A percentile compares a stretch with the other conserved stretches of the same genome.
These are phyloP conservation scores for Dolichomitus sp. DNA, from an alignment of 2,888 invertebrate species.

Conservation along the genomic window DNA sequence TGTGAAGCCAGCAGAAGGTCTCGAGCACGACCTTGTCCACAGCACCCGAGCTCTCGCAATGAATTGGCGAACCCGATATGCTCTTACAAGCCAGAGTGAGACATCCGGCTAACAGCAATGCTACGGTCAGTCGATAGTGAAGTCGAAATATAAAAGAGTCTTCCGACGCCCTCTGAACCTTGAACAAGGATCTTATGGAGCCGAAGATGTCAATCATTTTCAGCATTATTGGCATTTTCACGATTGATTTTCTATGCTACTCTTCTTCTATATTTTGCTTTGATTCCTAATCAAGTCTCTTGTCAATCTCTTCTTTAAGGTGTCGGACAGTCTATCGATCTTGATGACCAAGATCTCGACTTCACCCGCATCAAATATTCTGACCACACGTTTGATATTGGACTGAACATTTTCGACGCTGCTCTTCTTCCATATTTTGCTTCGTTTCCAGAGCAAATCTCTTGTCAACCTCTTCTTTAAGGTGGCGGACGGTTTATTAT, in stretches of 20 bases:
- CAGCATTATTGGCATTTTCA: constrained; percentile 83
- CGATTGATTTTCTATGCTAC: not conserved
- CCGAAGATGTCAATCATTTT: constrained; percentile 85
- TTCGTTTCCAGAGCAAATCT: too few relatives aligned
- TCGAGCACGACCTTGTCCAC: constrained; percentile 92
- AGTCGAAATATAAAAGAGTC: constrained; percentile 87
- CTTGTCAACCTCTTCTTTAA: too few relatives aligned
- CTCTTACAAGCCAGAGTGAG: constrained; percentile 87
- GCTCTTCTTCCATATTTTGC: not conserved
- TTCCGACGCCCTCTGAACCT: constrained; percentile 83
- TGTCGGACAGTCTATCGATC: not conserved
- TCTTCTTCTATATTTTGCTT: not conserved
- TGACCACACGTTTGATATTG: not conserved
- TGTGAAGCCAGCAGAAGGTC: constrained; percentile 97
- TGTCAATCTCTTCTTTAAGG: not conserved
- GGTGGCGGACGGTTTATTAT: too few relatives aligned
- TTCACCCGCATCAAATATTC: constrained; percentile 17
- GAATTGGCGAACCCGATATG: constrained; percentile 86
- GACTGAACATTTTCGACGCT: not conserved
- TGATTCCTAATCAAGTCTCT: not conserved
- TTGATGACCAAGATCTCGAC: not conserved
- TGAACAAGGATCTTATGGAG: constrained; percentile 83
- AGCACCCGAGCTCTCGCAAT: constrained; percentile 85
- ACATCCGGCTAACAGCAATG: constrained; percentile 87
- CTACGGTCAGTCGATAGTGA: constrained; percentile 87